A percentile compares a stretch with the other conserved stretches of the same genome.
phyloP scores from a whole-genome alignment of 1,140 invertebrate genomes.

The Lasioglossum baleicum region DNA sequence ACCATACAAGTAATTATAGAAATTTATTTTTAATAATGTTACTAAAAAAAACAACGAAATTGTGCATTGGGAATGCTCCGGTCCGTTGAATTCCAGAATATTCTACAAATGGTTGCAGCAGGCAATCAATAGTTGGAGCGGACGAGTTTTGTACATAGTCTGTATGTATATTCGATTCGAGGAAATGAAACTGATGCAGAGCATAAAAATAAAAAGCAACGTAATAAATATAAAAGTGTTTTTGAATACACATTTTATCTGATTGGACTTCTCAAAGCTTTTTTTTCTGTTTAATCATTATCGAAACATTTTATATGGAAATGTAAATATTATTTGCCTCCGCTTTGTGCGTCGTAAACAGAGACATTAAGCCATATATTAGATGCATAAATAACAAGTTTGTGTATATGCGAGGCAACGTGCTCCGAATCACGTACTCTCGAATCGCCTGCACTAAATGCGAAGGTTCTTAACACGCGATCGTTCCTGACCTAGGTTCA shows the following conservation, averaged over 20 bases:
- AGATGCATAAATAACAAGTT: not conserved
- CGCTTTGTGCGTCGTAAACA: not conserved
- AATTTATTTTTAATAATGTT: not conserved
- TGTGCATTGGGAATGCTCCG: not conserved
- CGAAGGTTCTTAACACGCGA: not conserved
- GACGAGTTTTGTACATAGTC: conserved; percentile 29
- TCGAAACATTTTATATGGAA: too few relatives aligned
- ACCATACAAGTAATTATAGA: too few relatives aligned
- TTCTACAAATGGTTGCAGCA: conserved; percentile 55
- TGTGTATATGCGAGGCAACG: not conserved
- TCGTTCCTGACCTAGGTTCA: not conserved
- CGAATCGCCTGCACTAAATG: too few relatives aligned
- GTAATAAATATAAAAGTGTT: not conserved
- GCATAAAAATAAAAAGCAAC: not conserved
- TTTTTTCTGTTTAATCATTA: not conserved
- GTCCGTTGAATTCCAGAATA: conserved; percentile 49
- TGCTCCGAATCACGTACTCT: conserved; percentile 1
- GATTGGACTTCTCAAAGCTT: not conserved
- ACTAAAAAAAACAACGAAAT: not conserved
- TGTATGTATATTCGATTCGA: not conserved
- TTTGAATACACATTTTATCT: not conserved
- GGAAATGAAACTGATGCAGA: not conserved
- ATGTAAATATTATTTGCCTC: not conserved
- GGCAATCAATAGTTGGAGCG: conserved; percentile 66
- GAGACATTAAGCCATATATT: not conserved